Evolutionary conservation across 1,140 invertebrate genomes (phyloP), one percentile per base, ranked within the genome.

Genomic region (Lineus longissimus): DNA sequence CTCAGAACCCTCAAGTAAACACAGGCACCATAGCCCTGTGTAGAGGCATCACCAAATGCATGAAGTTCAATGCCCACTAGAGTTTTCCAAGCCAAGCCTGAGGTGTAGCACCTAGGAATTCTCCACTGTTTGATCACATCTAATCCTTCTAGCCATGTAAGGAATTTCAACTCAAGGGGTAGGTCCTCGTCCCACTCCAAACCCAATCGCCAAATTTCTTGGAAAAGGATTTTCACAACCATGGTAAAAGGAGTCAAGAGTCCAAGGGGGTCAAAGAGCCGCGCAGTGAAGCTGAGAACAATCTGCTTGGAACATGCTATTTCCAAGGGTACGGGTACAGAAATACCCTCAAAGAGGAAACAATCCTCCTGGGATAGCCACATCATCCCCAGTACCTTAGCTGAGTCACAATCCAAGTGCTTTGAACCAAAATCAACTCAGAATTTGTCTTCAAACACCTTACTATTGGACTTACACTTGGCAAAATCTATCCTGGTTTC

Each of bases 191-290:
- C 55, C 55, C 55, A 57, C 17, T n/a, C 29, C 11, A 57, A 57
- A n/a, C 29, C 22, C 29, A 57, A 7, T 9, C 29, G 22, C 55
- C 55, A 57, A 25, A 23, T n/a, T 7, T 22, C 17, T 30, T 57
- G 55, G 29, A 57, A 57, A 6, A 57, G 27, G 2, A 22, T 25
- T n/a, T 57, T 57, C 7, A n/a, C 22, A 4, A 31, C 29, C n/a
- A 27, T 30, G 17, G 29, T 31, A 30, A 57, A 57, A n/a, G 55
- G 55, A n/a, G 9, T 30, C 22, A 57, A 9, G 2, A 57, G 29
- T 7, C 55, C 55, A 7, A 57, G 29, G n/a, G 55, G 55, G 29
- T 57, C 55, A 57, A 57, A 57, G 7, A 57, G 27, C 19, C 29
- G 2, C 2, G 22, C 29, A 9, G 29, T 25, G 2, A n/a, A n/a